phyloP scores from a whole-genome alignment of 1,140 invertebrate genomes.

The Maconellicoccus hirsutus region DNA sequence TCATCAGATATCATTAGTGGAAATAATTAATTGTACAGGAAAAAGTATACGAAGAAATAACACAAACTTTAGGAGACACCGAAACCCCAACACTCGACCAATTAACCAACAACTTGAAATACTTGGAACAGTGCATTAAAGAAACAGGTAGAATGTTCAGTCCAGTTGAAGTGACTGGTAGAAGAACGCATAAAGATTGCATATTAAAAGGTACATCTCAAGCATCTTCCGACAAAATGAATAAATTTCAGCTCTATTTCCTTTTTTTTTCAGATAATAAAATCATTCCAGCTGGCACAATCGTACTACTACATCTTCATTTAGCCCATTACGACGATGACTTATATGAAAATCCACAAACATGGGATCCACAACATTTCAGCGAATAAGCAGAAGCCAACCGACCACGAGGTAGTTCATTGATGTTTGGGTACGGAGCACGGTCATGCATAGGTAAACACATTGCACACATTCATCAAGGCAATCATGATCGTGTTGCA shows the following conservation, averaged over 20 bases:
- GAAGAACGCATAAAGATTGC: constrained; percentile 41
- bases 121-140: constrained; percentile 27
- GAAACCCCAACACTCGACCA: too few species aligned
- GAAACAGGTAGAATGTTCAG: constrained; percentile 34
- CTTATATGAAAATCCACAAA: constrained; percentile 42
- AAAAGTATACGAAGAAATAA: too few species aligned
- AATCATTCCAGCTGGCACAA: constrained; percentile 42
- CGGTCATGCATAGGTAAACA: constrained; percentile 39
- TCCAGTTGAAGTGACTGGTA: constrained; percentile 46
- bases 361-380: constrained; percentile 46
- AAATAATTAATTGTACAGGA: too few species aligned
- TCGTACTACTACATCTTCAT: constrained; percentile 44
- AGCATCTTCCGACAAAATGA: too few species aligned
- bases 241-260: too few species aligned
- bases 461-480: too few species aligned
- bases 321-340: constrained; percentile 43
- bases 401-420: constrained; percentile 35
- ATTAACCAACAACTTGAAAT: neutral
- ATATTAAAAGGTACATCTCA: neutral
- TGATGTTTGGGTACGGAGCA: constrained; percentile 43
- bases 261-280: neutral
- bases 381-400: constrained; percentile 36
- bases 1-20: too few species aligned
- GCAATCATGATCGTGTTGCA: too few species aligned
- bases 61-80: too few species aligned